phyloP scores from a whole-genome alignment of 2,113 vertebrate genomes.

The Pipra filicauda region DNA sequence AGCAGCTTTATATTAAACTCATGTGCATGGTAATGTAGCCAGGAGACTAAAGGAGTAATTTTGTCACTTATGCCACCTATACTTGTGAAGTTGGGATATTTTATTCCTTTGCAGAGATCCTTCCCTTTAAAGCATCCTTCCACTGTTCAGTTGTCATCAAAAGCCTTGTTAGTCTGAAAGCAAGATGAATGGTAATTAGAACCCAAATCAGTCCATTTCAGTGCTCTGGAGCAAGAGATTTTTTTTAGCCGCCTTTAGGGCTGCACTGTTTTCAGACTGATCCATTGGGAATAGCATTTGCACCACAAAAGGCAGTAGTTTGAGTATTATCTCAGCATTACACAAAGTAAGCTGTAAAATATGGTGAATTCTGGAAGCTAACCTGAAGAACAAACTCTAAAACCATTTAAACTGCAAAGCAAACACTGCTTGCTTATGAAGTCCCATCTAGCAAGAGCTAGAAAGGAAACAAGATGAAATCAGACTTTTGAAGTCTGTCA shows the following conservation, averaged over 20 bases:
- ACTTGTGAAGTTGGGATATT: background rate
- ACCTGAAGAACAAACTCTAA: background rate
- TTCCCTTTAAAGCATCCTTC: background rate
- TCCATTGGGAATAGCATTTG: background rate
- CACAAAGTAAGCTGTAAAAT: background rate
- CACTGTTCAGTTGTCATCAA: background rate
- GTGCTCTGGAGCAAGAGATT: background rate
- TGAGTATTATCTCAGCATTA: background rate
- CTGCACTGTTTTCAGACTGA: background rate
- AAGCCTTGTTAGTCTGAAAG: background rate
- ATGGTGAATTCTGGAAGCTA: background rate
- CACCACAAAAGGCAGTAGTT: background rate
- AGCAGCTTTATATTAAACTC: background rate
- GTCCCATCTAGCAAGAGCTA: background rate
- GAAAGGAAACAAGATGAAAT: background rate
- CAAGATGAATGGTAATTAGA: background rate
- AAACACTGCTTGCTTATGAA: background rate
- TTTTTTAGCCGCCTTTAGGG: background rate
- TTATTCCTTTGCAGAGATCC: background rate
- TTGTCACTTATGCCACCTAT: background rate
- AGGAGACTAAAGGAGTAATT: background rate
- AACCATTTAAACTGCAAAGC: background rate
- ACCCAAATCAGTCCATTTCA: background rate
- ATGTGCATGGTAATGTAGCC: rapidly evolving
- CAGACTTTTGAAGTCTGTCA: background rate